phyloP scores from a whole-genome alignment of 1,140 invertebrate species.

The Calycopis cecrops region DNA sequence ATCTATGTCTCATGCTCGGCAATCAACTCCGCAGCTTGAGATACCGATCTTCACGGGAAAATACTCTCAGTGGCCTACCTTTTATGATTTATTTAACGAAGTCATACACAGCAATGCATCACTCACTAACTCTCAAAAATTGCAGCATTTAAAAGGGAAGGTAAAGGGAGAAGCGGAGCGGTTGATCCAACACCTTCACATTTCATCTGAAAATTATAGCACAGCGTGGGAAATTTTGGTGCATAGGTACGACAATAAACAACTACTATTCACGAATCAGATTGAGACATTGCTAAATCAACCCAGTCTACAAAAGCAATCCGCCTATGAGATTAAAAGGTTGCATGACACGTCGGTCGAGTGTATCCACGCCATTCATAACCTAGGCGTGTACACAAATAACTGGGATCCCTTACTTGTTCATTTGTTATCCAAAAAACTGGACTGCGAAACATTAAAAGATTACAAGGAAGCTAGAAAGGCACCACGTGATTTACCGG shows the following conservation, averaged over 20 bases:
- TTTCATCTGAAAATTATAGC: constrained; percentile 19
- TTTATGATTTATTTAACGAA: constrained; percentile 17
- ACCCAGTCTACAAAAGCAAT: constrained; percentile 12
- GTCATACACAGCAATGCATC: constrained; percentile 14
- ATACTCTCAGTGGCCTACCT: constrained; percentile 19
- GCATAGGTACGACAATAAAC: constrained; percentile 15
- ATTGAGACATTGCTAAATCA: constrained; percentile 22
- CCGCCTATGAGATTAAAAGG: constrained; percentile 15
- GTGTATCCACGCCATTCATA: constrained; percentile 23
- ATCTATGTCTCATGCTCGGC: constrained; percentile 10
- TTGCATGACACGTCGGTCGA: constrained; percentile 20
- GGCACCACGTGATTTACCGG: constrained; percentile 17
- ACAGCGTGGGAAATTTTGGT: constrained; percentile 17
- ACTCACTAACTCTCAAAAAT: constrained; percentile 16
- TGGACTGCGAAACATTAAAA: constrained; percentile 16
- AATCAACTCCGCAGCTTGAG: constrained; percentile 19
- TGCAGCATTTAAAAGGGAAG: constrained; percentile 19
- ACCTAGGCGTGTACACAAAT: constrained; percentile 23
- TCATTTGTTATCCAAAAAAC: constrained; percentile 24
- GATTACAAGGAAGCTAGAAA: constrained; percentile 18
- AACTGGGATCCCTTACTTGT: constrained; percentile 25
- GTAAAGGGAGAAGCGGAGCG: too few species aligned
- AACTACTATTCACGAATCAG: constrained; percentile 15
- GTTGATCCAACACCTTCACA: constrained; percentile 19
- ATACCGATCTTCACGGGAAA: constrained; percentile 17